These are phyloP conservation scores for Megalonaias nervosa DNA, from an alignment of 1,140 invertebrate species.

Conservation along the genomic window DNA sequence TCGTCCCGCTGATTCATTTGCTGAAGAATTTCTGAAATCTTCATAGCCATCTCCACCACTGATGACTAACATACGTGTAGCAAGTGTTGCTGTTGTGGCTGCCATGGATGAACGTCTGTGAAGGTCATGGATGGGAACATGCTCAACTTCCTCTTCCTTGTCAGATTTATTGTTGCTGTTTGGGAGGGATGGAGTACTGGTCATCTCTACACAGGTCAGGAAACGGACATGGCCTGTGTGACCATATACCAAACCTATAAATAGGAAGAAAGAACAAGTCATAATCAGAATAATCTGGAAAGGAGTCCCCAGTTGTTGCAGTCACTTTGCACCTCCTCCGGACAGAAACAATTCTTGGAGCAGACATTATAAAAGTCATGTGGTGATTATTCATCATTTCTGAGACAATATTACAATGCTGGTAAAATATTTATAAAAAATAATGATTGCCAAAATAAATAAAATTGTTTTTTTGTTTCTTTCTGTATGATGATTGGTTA, in stretches of 20 bases:
- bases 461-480: no score
- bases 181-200: conserved; percentile 30
- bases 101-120: conserved; percentile 66
- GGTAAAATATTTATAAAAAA: no score
- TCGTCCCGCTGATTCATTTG: conserved; percentile 85
- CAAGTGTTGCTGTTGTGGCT: conserved; percentile 69
- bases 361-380: no score
- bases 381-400: no score
- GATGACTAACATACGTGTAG: conserved; percentile 80
- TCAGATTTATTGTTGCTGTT: conserved; percentile 26
- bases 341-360: no score
- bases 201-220: conserved; percentile 87
- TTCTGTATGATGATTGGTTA: no score
- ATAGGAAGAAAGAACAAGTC: conserved; percentile 1
- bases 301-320: no score
- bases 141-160: conserved; percentile 3
- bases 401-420: no score
- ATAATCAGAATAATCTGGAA: no score
- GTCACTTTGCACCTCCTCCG: no score
- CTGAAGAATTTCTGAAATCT: conserved; percentile 77
- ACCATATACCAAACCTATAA: conserved; percentile 88
- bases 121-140: conserved; percentile 9
- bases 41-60: conserved; percentile 98
- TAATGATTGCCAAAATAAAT: no score
- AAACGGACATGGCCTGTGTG: conserved; percentile 98